These are phyloP conservation scores for Callospermophilus lateralis DNA, from an alignment of 2,113 vertebrate genomes.

Conservation along the genomic window DNA sequence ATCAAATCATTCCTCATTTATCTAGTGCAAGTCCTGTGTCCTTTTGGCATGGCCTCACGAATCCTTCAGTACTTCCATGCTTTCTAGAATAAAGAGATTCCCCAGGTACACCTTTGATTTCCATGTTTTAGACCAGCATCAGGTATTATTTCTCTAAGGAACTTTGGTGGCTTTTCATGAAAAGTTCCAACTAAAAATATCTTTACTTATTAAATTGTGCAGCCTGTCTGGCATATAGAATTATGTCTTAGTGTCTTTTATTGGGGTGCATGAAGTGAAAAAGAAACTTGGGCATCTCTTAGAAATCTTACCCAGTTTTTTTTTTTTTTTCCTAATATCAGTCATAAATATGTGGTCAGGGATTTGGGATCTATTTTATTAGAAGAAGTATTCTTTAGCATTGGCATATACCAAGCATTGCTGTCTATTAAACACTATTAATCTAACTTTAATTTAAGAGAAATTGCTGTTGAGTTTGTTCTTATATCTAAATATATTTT, in stretches of 20 bases:
- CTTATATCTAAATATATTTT: slow-evolving; percentile 29
- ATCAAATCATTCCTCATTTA: not conserved
- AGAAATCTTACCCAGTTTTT: not conserved
- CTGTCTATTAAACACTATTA: not conserved
- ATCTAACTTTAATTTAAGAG: slow-evolving; percentile 52
- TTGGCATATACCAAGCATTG: not conserved
- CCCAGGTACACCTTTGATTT: not conserved
- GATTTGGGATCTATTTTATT: not conserved
- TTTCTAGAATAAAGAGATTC: not conserved
- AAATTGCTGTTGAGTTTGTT: not conserved
- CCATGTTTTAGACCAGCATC: not conserved
- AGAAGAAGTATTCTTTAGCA: not conserved
- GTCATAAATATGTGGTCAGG: slow-evolving; percentile 3
- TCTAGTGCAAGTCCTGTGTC: not conserved
- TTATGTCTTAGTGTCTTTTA: not conserved
- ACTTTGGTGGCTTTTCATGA: not conserved
- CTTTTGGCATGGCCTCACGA: not conserved
- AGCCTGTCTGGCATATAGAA: not conserved
- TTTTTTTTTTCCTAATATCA: not conserved
- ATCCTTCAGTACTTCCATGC: not conserved
- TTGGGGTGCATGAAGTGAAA: not conserved
- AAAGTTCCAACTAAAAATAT: slow-evolving; percentile 14
- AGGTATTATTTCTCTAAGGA: not conserved
- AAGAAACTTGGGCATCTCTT: not conserved
- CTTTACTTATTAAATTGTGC: not conserved